Percentiles rank a stretch among this genome's conserved stretches.
phyloP scores from a whole-genome alignment of 2,888 invertebrate species.

The Troilus luridus region DNA sequence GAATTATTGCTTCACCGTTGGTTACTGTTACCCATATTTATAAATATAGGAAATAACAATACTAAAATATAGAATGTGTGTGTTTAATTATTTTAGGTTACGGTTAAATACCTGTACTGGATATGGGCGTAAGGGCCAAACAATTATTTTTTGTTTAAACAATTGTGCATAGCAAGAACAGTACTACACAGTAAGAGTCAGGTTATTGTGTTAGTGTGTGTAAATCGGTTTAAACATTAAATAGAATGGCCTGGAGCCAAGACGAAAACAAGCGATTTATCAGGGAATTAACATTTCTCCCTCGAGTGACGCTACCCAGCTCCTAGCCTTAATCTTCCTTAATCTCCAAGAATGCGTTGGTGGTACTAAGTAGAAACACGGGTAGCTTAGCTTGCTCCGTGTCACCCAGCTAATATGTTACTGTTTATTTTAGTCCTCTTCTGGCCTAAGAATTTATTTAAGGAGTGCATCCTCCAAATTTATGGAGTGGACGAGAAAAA shows the following conservation, averaged over 20 bases:
- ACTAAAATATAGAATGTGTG: too few relatives aligned
- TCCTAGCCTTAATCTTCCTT: conserved; percentile 30
- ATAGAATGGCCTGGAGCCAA: conserved; percentile 28
- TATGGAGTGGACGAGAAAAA: background rate
- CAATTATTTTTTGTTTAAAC: too few relatives aligned
- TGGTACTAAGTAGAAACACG: conserved; percentile 48
- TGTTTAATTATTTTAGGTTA: too few relatives aligned
- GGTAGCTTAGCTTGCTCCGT: conserved; percentile 43
- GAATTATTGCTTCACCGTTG: too few relatives aligned
- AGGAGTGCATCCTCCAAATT: background rate
- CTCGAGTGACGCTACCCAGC: conserved; percentile 37
- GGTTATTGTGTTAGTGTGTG: background rate
- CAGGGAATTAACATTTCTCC: conserved; percentile 44
- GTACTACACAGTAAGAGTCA: background rate
- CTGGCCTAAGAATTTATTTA: conserved; percentile 15
- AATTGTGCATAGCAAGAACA: background rate
- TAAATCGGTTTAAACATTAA: conserved; percentile 32
- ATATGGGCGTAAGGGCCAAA: too few relatives aligned
- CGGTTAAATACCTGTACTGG: too few relatives aligned
- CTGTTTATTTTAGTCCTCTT: conserved; percentile 36
- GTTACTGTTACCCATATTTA: too few relatives aligned
- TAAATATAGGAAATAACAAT: too few relatives aligned
- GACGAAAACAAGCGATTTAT: conserved; percentile 48
- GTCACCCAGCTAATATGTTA: conserved; percentile 35
- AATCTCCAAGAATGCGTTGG: conserved; percentile 41